These are phyloP conservation scores for Diprion similis DNA, from an alignment of 1,140 invertebrate genomes.

Conservation along the genomic window DNA sequence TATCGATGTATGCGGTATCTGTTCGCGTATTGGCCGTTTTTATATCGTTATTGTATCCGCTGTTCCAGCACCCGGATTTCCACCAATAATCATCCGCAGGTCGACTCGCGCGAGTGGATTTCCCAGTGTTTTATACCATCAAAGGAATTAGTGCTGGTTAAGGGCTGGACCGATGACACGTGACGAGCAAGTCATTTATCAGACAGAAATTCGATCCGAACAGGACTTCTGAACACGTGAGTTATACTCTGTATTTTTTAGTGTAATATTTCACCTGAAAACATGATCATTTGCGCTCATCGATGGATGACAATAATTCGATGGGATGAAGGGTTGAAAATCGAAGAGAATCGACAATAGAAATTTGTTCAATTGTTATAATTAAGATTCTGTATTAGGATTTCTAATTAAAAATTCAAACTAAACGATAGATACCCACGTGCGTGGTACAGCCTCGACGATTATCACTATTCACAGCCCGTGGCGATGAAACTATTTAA, in stretches of 20 bases:
- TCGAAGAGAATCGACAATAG: too few species aligned
- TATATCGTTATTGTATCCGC: neutral
- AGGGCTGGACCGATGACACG: constrained; percentile 18
- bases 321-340: too few species aligned
- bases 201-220: constrained; percentile 20
- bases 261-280: too few species aligned
- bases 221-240: constrained; percentile 4
- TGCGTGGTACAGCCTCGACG: too few species aligned
- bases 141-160: neutral
- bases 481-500: neutral
- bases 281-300: too few species aligned
- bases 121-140: neutral
- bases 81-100: neutral
- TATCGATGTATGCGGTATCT: neutral
- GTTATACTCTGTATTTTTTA: neutral
- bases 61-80: neutral
- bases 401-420: too few species aligned
- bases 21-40: neutral
- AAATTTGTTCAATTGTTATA: too few species aligned
- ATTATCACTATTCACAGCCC: too few species aligned
- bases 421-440: too few species aligned
- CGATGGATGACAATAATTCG: too few species aligned
- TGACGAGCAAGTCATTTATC: neutral
- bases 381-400: too few species aligned
- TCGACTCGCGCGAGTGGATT: neutral